Percentiles rank a stretch among this genome's conserved stretches.
phyloP scores from a whole-genome alignment of 2,888 invertebrate species.

The Phania funesta region DNA sequence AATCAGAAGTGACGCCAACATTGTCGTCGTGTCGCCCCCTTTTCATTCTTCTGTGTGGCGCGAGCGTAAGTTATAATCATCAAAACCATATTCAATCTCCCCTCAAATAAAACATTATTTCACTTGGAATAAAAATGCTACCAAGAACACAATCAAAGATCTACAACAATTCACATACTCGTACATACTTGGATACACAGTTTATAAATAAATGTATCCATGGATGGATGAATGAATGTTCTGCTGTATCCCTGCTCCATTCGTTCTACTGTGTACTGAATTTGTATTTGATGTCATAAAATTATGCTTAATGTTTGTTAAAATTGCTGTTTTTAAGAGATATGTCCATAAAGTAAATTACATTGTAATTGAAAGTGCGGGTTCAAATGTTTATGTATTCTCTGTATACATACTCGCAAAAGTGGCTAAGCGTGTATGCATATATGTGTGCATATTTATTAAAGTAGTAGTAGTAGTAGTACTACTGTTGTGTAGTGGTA shows the following conservation, averaged over 20 bases:
- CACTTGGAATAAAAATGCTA: constrained; percentile 23
- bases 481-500: neutral
- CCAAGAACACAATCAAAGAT: constrained; percentile 22
- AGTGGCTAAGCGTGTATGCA: neutral
- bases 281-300: constrained; percentile 75
- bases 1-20: constrained; percentile 64
- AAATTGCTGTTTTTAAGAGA: constrained; percentile 78
- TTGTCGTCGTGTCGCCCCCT: constrained; percentile 27
- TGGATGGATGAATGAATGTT: constrained; percentile 33
- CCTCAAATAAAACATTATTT: constrained; percentile 24
- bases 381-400: constrained; percentile 68
- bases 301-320: constrained; percentile 79
- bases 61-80: constrained; percentile 28
- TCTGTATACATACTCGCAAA: neutral
- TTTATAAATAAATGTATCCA: constrained; percentile 40
- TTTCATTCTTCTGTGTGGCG: constrained; percentile 6
- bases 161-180: neutral
- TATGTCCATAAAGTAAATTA: constrained; percentile 79
- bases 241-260: constrained; percentile 15
- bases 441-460: neutral
- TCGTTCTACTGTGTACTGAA: neutral
- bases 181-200: neutral
- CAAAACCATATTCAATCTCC: constrained; percentile 52
- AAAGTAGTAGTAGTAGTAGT: neutral
- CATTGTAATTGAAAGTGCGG: constrained; percentile 78